Evolutionary conservation across 2,888 invertebrate genomes (phyloP).

Genomic region (Andrena haemorrhoa): DNA sequence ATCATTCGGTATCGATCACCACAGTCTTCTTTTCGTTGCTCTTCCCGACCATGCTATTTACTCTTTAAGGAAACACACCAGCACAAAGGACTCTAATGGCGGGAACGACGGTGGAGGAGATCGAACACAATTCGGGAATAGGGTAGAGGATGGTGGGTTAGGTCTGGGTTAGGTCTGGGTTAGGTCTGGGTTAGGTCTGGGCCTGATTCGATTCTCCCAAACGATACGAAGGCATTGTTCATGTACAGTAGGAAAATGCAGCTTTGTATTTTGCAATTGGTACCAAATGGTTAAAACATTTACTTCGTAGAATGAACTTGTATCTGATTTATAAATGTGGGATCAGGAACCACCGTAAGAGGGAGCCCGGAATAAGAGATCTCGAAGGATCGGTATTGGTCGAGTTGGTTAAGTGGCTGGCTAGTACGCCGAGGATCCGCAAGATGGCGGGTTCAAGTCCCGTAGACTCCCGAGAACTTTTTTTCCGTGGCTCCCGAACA

Average conservation of each 20-base stretch:
- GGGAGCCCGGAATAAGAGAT: no score
- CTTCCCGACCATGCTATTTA: conserved; percentile 26
- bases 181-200: no score
- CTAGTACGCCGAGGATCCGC: no score
- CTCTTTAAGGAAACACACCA: conserved; percentile 45
- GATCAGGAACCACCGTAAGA: no score
- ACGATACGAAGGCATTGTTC: background rate
- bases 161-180: no score
- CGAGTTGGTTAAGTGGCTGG: no score
- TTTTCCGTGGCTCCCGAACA: no score
- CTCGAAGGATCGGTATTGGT: no score
- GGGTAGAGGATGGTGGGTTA: background rate
- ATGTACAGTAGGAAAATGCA: background rate
- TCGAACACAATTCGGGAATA: conserved; percentile 9
- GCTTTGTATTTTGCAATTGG: conserved; percentile 26
- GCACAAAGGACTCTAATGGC: conserved; percentile 11
- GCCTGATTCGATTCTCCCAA: background rate
- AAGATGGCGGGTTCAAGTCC: no score
- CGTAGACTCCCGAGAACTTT: no score
- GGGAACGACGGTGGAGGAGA: conserved; percentile 2
- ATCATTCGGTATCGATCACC: conserved; percentile 29
- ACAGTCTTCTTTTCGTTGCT: conserved; percentile 69
- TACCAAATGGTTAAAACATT: background rate
- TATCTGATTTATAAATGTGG: background rate
- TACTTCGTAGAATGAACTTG: background rate